These are phyloP conservation scores for Hemistola chrysoprasaria DNA, from an alignment of 2,888 invertebrate species.

Conservation along the genomic window DNA sequence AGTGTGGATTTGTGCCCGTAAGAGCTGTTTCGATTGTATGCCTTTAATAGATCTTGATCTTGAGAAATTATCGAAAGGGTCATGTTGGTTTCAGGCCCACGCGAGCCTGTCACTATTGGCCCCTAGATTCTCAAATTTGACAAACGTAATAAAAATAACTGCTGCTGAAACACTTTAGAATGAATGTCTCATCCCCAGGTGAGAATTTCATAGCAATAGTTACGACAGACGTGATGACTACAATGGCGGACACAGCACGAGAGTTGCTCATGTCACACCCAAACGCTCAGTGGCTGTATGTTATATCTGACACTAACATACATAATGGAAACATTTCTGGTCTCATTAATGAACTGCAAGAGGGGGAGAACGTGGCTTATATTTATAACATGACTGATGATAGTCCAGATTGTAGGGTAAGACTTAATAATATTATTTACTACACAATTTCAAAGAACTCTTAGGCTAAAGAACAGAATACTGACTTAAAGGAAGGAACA, in stretches of 20 bases:
- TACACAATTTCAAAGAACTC: too few species aligned
- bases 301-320: conserved; percentile 84
- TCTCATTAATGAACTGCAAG: conserved; percentile 83
- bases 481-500: too few species aligned
- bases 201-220: conserved; percentile 85
- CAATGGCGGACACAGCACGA: conserved; percentile 86
- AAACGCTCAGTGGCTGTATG: conserved; percentile 91
- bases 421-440: neutral
- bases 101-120: too few species aligned
- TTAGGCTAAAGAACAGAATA: too few species aligned
- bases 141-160: neutral
- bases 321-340: conserved; percentile 75
- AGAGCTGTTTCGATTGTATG: too few species aligned
- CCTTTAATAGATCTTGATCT: too few species aligned
- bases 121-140: too few species aligned
- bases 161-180: too few species aligned
- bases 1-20: too few species aligned
- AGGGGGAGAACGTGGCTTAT: conserved; percentile 92
- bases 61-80: too few species aligned
- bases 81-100: too few species aligned
- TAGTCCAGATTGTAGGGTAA: conserved; percentile 78
- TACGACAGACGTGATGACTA: conserved; percentile 82
- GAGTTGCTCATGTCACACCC: conserved; percentile 85
- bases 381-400: conserved; percentile 85
- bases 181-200: conserved; percentile 55